These are phyloP conservation scores for Halcyon badia DNA, from an alignment of 2,797 vertebrate genomes.

Conservation along the genomic window DNA sequence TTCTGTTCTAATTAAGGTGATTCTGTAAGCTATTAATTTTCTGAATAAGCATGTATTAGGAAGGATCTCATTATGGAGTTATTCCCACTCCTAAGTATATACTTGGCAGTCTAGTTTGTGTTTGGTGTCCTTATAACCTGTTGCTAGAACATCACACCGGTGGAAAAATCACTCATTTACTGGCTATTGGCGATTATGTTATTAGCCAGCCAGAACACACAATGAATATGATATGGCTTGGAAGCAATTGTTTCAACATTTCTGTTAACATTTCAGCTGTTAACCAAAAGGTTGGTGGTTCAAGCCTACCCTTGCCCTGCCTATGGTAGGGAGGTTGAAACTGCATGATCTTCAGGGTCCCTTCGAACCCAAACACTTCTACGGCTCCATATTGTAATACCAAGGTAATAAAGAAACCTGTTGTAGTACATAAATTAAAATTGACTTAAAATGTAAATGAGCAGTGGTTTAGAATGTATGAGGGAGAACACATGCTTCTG, in stretches of 20 bases:
- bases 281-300: conserved; percentile 82
- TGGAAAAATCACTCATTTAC: conserved; percentile 37
- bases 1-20: conserved; percentile 23
- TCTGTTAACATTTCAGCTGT: conserved; percentile 55
- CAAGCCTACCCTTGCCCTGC: conserved; percentile 64
- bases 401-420: not conserved
- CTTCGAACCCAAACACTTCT: not conserved
- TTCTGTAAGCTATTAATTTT: conserved; percentile 4
- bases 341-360: not conserved
- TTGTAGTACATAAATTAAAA: not conserved
- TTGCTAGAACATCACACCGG: not conserved
- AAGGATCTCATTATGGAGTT: conserved; percentile 21
- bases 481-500: too few relatives aligned
- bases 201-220: not conserved
- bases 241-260: conserved; percentile 39
- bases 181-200: conserved; percentile 13
- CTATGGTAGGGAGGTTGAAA: not conserved
- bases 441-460: too few relatives aligned
- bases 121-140: conserved; percentile 42
- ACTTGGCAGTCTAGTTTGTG: not conserved
- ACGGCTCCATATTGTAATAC: not conserved
- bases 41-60: conserved; percentile 12
- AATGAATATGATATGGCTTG: not conserved
- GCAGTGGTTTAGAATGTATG: too few relatives aligned
- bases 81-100: conserved; percentile 9